A percentile compares a stretch with the other conserved stretches of the same genome.
Evolutionary conservation across 1,140 invertebrate genomes (phyloP).

Genomic region (Drosophila saltans): DNA sequence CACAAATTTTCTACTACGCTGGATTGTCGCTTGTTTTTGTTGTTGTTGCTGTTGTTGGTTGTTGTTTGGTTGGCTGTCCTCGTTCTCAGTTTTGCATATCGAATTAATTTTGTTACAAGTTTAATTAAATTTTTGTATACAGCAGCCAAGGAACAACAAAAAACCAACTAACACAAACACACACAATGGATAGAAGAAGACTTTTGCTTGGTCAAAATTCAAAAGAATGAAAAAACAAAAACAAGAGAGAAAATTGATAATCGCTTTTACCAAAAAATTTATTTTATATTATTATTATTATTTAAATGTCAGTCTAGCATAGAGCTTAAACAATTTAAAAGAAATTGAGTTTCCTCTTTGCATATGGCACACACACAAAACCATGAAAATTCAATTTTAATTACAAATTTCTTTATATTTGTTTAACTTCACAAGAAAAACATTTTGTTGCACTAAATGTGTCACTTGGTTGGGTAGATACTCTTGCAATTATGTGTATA

Average conservation of each 20-base stretch:
- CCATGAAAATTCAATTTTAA: constrained; percentile 51
- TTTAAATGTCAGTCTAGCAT: constrained; percentile 22
- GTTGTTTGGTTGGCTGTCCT: constrained; percentile 2
- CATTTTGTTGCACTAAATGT: not conserved
- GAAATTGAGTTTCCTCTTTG: constrained; percentile 21
- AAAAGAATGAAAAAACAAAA: constrained; percentile 15
- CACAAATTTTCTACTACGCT: constrained; percentile 57
- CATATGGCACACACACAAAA: constrained; percentile 14
- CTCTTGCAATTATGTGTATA: not conserved
- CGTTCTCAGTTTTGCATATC: constrained; percentile 45
- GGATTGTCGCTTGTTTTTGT: constrained; percentile 19
- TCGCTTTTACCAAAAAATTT: not conserved
- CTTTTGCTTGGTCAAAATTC: constrained; percentile 5
- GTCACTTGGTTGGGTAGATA: not conserved
- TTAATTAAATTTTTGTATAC: constrained; percentile 54
- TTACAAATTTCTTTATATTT: constrained; percentile 37
- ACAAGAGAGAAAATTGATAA: constrained; percentile 17
- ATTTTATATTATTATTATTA: constrained; percentile 4
- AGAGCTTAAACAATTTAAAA: constrained; percentile 15
- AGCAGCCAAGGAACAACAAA: constrained; percentile 24
- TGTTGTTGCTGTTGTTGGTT: not conserved
- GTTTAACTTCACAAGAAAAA: not conserved
- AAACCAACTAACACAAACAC: not conserved
- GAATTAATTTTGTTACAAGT: constrained; percentile 63
- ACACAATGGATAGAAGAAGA: not conserved